Percentiles rank a stretch among this genome's conserved stretches.
These are phyloP conservation scores for Chirona hameri DNA, from an alignment of 2,888 invertebrate species.

Conservation along the genomic window DNA sequence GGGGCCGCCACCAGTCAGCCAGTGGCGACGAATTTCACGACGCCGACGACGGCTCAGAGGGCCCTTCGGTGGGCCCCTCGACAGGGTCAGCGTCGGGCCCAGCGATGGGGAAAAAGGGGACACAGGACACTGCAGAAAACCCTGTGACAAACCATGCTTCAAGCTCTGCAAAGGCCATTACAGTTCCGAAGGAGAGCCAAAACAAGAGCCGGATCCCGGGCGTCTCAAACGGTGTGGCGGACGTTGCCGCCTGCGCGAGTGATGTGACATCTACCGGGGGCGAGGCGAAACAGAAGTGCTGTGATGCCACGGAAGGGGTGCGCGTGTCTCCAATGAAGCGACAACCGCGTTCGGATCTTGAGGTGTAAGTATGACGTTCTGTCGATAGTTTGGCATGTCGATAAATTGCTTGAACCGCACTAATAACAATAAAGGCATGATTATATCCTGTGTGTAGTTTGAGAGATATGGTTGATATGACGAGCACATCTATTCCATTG, in stretches of 20 bases:
- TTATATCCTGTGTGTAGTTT: not conserved
- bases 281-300: not conserved
- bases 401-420: too few relatives aligned
- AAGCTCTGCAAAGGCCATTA: too few relatives aligned
- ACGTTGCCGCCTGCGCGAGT: not conserved
- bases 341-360: not conserved
- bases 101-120: not conserved
- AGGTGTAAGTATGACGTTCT: not conserved
- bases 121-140: too few relatives aligned
- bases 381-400: not conserved
- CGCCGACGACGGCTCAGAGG: not conserved
- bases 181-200: too few relatives aligned
- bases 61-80: not conserved
- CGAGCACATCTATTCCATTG: too few relatives aligned
- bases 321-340: not conserved
- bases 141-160: too few relatives aligned
- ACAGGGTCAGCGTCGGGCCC: not conserved
- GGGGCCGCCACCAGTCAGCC: not conserved
- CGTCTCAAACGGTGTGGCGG: not conserved
- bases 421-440: constrained; percentile 13
- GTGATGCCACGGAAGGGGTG: not conserved
- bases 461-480: not conserved
- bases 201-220: too few relatives aligned
- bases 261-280: not conserved
- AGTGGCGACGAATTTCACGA: constrained; percentile 4